Base-by-base conservation (phyloP, 2,888 invertebrate genomes). In the Chalcosyrphus nemorum region DNA sequence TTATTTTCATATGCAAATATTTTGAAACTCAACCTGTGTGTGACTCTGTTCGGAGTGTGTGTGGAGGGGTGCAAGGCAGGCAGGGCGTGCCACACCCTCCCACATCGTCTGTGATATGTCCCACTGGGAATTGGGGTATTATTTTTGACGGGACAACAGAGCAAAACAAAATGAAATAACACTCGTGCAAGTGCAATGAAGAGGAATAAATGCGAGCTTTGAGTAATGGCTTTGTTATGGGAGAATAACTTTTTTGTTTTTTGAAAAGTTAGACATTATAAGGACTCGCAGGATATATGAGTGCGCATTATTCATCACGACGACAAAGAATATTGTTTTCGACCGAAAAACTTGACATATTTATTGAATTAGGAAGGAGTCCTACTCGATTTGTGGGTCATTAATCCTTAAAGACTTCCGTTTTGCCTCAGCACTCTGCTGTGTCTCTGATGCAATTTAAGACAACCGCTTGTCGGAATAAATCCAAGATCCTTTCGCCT, bases 1-100 rank as follows among this genome's bases (percentile, higher is more conserved):
- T 80, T 84, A 84, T 84, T 80, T 80, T 80, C 80, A 80, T 75
- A 84, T 84, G 84, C 84, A 84, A 84, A 84, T 84, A 65, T 80
- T 75, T 80, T 84, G 71, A 78, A 35, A 70, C 45, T 68, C 59
- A 52, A 74, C 63, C 35, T 56, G 52, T 45, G 59, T 52, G 13
- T 66, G 50, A 43, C 21, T 70, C 41, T 50, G 21, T 59, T 24
- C n/a, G n/a, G n/a, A n/a, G 29, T 32, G 32, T 32, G 59, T 35
- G 54, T 47, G 27, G 45, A 41, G 50, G 13, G 9, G 29, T 24
- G n/a, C 13, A 27, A 32, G n/a, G n/a, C n/a, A n/a, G n/a, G n/a
- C n/a, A n/a, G 65, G 32, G 54, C 54, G 56, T 57, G 56, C 4
- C 35, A 7, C 45, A 7, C 45, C 38, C 56, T 59, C 77, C 71